Conservation (phyloP, 2,797 vertebrate genomes). For the Cercopithecus hamlyni region DNA sequence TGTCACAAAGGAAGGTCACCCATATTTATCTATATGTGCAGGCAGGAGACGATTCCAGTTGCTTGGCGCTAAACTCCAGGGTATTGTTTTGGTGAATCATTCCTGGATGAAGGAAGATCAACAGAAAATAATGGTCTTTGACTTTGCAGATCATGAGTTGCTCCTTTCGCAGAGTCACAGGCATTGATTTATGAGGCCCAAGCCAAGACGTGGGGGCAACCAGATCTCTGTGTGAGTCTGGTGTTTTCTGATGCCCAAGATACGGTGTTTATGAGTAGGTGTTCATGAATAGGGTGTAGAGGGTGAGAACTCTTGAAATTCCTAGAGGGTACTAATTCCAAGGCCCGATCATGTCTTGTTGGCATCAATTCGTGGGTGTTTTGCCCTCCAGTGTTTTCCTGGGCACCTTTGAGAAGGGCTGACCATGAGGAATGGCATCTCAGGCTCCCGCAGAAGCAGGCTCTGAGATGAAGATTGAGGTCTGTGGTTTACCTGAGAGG, state of each 20-base stretch:
- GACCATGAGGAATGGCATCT: background rate
- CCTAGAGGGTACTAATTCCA: background rate
- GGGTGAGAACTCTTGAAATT: background rate
- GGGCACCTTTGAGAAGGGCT: background rate
- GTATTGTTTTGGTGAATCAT: constrained; percentile 26
- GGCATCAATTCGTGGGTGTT: background rate
- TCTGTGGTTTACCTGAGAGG: background rate
- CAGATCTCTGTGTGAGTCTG: background rate
- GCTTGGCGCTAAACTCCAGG: background rate
- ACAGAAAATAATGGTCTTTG: constrained; percentile 58
- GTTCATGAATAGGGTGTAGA: background rate
- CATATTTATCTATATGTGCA: constrained; percentile 52
- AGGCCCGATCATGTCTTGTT: background rate
- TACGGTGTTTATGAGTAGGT: background rate
- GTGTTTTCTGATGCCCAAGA: background rate
- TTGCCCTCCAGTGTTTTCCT: background rate
- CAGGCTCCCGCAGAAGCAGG: background rate
- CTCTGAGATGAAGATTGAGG: background rate
- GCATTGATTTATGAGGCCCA: constrained; percentile 13
- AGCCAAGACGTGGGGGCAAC: fast-evolving
- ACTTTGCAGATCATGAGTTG: background rate
- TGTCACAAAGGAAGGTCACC: constrained; percentile 63
- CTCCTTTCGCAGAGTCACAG: background rate
- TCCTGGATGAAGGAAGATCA: constrained; percentile 42
- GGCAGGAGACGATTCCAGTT: constrained; percentile 23